Evolutionary conservation across 2,113 vertebrate species (phyloP), one percentile per base, ranked within the genome.

Genomic region (Brevimyrus niger): DNA sequence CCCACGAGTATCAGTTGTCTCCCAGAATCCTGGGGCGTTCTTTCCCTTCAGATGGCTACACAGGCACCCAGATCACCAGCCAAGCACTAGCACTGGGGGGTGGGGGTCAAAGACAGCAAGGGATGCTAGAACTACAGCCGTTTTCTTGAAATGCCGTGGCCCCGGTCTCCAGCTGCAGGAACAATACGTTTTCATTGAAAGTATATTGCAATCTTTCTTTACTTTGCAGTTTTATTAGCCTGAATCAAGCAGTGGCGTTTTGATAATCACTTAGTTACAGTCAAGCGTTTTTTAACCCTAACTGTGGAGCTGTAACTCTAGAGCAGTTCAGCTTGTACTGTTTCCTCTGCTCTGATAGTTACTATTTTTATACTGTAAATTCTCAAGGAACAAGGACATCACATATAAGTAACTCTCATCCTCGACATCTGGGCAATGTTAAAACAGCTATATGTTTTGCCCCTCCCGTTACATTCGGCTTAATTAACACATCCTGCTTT

Each of bases 1-100:
- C 93, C 91, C 92, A 93, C 91, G 92, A 91, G 91, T 92, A 91
- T 93, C 87, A 92, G 89, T 55, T 73, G 80, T 58, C 47, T 87
- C 89, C 58, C 50, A 82, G 73, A 88, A 89, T 91, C 87, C 65
- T 65, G 73, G 88, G 55, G 82, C 88, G 90, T 89, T 82, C 31
- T 31, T 42, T 84, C 19, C 86, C 76, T 42, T 73, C 53, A 83
- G 58, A 87, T 65, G 87, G 87, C 87, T 87, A 69, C 89, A 58
- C 85, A 73, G 87, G 88, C 90, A 90, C 89, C 88, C 87, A 91
- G 13, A 51, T 50, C 46, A 88, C 42, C 48, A 88, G 89, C 87
- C 87, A 61, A 91, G 65, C 65, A 69, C 53, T 31, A 23, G 44
- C 2, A 0, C 6, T 31, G n/a, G 13, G 55, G n/a, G 44, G 80